Percentiles rank a stretch among this genome's conserved stretches.
Evolutionary conservation across 2,113 vertebrate species (phyloP).

Genomic region (Micronycteris hirsuta): DNA sequence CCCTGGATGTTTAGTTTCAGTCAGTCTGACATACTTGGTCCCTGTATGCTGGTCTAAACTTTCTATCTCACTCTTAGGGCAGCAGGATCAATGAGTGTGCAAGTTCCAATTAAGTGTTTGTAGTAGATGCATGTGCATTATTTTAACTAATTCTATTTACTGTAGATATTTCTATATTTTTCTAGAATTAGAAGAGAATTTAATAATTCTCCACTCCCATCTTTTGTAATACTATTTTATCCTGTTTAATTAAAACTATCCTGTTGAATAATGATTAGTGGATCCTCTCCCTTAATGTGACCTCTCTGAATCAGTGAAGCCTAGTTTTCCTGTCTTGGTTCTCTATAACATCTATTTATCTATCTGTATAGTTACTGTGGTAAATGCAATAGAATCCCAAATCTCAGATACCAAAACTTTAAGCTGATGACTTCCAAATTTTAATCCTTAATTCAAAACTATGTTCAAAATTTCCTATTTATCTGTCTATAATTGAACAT

Average conservation of each 20-base stretch:
- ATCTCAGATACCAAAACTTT: background rate
- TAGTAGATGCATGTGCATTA: background rate
- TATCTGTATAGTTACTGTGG: background rate
- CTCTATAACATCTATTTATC: background rate
- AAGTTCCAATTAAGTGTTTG: background rate
- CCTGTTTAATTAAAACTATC: background rate
- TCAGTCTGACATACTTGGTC: background rate
- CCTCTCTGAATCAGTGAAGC: background rate
- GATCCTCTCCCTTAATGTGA: background rate
- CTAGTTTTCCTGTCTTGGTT: background rate
- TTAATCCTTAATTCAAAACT: background rate
- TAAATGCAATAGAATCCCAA: background rate
- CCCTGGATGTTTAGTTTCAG: background rate
- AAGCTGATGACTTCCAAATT: background rate
- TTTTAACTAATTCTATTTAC: conserved; percentile 3
- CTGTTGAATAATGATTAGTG: background rate
- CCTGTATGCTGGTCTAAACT: background rate
- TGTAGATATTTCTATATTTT: background rate
- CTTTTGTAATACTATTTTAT: background rate
- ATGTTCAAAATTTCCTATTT: background rate
- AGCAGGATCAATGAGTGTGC: background rate
- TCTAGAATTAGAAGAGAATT: background rate
- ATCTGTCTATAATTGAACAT: background rate
- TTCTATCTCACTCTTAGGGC: background rate
- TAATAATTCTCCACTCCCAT: background rate